Base-by-base conservation (phyloP, 2,113 vertebrate genomes). In the Lepus timidus region DNA sequence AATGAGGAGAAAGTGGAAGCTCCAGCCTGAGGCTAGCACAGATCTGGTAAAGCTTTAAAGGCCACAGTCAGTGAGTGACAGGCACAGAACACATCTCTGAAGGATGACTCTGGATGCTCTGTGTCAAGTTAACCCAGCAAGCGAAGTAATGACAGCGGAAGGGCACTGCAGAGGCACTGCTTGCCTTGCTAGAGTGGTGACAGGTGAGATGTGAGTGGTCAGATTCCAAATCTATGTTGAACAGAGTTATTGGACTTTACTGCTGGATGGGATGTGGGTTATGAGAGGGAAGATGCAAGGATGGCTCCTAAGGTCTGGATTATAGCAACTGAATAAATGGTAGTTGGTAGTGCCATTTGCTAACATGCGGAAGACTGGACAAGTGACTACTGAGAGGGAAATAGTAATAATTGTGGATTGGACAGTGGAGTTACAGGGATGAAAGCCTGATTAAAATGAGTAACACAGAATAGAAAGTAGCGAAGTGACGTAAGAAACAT, bases 371-470 rank as follows among this genome's bases (percentile, higher is more conserved):
- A 96, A 91, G 33, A 44, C 25, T 39, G 62, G 94, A 36, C 61
- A 93, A 91, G 79, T 94, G n/a, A 91, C 36, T 70, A 87, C 6
- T 82, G 51, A 85, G 9, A 49, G 83, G 36, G 94, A 93, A 95
- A 93, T 62, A 36, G 64, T 78, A 75, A 71, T 29, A 95, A 89
- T 0, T 90, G 51, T 67, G 20, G 58, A 33, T 4, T 76, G 3
- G 29, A 61, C 31, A 84, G 29, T 62, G 51, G 61, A 74, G 33
- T 75, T 65, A n/a, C 51, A 11, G 20, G 51, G 33, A 61, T 29
- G 33, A 87, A 27, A 58, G 39, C 33, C 78, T n/a, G 25, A 68
- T 13, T 68, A 74, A 91, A 62, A 4, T 31, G 36, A 9, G 65
- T 27, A 74, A 75, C 51, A 51, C 39, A 88, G 22, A 80, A 95